A percentile compares a stretch with the other conserved stretches of the same genome.
These are phyloP conservation scores for Zoanthus gigantus DNA, from an alignment of 92 coral and sea anemone species.

Conservation along the genomic window DNA sequence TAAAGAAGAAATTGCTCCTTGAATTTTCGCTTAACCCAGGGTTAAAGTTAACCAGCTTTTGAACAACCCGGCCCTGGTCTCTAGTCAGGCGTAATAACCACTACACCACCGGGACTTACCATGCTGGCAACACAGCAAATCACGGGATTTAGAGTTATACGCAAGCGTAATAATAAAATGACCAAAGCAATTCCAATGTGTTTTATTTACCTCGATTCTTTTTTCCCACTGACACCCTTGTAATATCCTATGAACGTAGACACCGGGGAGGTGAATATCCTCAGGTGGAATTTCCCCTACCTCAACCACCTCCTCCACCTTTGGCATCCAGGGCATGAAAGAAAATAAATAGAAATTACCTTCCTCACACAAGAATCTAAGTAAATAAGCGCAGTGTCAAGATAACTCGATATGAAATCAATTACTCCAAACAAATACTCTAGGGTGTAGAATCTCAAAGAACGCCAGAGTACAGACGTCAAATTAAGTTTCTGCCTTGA, in stretches of 20 bases:
- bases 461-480: too few species aligned
- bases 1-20: too few species aligned
- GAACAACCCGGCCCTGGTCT: too few species aligned
- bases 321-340: neutral
- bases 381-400: too few species aligned
- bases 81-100: too few species aligned
- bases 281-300: constrained; percentile 92
- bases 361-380: neutral
- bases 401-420: neutral
- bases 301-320: constrained; percentile 98
- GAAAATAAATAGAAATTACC: neutral
- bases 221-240: constrained; percentile 88
- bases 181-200: neutral
- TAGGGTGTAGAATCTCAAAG: constrained; percentile 21
- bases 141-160: too few species aligned
- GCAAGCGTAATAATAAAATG: neutral
- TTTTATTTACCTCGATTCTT: constrained; percentile 83
- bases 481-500: too few species aligned
- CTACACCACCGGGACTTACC: too few species aligned
- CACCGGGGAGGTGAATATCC: constrained; percentile 88
- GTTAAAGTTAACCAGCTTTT: too few species aligned
- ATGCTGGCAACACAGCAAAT: too few species aligned
- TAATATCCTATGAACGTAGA: constrained; percentile 87
- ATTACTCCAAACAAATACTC: constrained; percentile 25
- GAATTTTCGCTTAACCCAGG: too few species aligned